Percentiles rank a stretch among this genome's conserved stretches.
Conservation (phyloP, 2,888 invertebrate genomes). For the Andrena bicolor region DNA sequence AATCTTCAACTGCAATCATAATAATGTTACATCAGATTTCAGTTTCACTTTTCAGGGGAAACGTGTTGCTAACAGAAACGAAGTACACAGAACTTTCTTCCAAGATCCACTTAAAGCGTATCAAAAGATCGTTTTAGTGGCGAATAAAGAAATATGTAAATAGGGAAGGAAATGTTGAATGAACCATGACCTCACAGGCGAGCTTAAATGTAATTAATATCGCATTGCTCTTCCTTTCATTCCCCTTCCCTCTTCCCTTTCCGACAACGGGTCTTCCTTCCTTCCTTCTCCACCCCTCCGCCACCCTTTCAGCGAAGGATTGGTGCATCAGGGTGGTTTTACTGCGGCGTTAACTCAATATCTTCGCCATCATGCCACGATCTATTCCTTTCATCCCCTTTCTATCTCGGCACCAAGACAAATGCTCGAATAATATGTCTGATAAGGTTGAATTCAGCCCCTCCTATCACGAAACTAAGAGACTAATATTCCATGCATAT, state of each 20-base stretch:
- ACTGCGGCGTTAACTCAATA: slow-evolving; percentile 82
- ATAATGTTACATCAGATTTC: not conserved
- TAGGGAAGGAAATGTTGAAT: slow-evolving; percentile 44
- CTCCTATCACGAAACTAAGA: not conserved
- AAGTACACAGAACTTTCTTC: not conserved
- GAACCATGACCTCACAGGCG: slow-evolving; percentile 40
- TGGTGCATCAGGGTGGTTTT: slow-evolving; percentile 75
- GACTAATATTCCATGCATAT: slow-evolving; percentile 45
- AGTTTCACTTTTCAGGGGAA: not conserved
- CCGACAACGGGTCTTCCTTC: slow-evolving; percentile 42
- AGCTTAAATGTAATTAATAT: slow-evolving; percentile 63
- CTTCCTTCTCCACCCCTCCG: slow-evolving; percentile 5
- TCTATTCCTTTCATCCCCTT: slow-evolving; percentile 63
- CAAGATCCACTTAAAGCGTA: not conserved
- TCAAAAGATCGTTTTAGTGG: slow-evolving; percentile 35
- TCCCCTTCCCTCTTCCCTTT: slow-evolving; percentile 9
- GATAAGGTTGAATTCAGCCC: slow-evolving; percentile 33
- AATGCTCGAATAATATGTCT: slow-evolving; percentile 53
- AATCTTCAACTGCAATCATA: not conserved
- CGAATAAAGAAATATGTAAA: slow-evolving; percentile 49
- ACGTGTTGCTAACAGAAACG: not conserved
- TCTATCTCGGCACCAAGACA: slow-evolving; percentile 43
- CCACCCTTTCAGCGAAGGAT: slow-evolving; percentile 35
- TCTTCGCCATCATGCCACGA: slow-evolving; percentile 69
- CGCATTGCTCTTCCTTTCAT: slow-evolving; percentile 51